Base-by-base conservation (phyloP, 1,140 invertebrate species). In the Varroa destructor region DNA sequence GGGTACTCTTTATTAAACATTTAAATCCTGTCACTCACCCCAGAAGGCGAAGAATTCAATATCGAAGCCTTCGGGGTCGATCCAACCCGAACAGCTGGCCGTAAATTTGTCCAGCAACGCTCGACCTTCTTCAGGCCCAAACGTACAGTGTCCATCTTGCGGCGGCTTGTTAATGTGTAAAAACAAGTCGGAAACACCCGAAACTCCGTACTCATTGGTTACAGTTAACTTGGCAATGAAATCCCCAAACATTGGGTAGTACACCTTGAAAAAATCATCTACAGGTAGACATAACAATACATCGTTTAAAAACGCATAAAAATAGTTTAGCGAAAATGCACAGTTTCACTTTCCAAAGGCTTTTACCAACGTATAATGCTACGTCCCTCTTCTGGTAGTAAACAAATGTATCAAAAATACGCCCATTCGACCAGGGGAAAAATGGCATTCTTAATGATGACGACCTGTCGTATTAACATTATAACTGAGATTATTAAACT, bases 101-200 rank as follows among this genome's bases (percentile, higher is more conserved):
- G 56, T 56, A 61, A 77, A 76, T 56, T 72, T 70, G 72, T 79
- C 78, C 14, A 79, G 71, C 55, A 79, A 64, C 8, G 78, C 75
- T 57, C 74, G 71, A 10, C 75, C 75, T 46, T 43, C 72, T 43
- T 72, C 55, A 2, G 75, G 74, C 25, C 71, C 37, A 12, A 78
- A 61, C 12, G 72, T 58, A 71, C 77, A 78, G 42, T 75, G 75
- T 1, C 78, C 77, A 1, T 72, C 73, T 55, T 72, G 74, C 1
- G 78, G 78, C 3, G 77, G 77, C 71, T 78, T 72, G 74, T 79
- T 79, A 10, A 78, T 76, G 43, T 78, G 76, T 40, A 79, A 64
- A 73, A 78, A 78, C 51, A 78, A 72, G 56, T 76, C 75, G 3
- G 77, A 76, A 73, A 75, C 75, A 10, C 77, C 77, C 43, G 73